Evolutionary conservation across 1,140 invertebrate species (phyloP).

Genomic region (Triops longicaudatus): DNA sequence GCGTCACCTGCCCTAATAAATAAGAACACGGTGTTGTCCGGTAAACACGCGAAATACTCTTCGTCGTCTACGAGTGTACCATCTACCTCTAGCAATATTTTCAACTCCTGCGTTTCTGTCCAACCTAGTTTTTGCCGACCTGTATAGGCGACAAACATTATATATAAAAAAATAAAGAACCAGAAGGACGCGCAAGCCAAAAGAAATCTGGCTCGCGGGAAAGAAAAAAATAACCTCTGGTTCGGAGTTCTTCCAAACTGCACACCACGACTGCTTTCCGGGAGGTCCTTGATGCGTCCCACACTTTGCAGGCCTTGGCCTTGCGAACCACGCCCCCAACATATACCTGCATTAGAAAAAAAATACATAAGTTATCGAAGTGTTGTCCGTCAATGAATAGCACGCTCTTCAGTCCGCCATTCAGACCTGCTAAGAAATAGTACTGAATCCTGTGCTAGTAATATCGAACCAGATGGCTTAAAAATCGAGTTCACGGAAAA

Average conservation of each 20-base stretch:
- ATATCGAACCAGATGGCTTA: too few species aligned
- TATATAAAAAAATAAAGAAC: not conserved
- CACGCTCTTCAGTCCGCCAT: not conserved
- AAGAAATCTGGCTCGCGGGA: not conserved
- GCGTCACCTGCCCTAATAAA: conserved; percentile 76
- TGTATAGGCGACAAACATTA: conserved; percentile 37
- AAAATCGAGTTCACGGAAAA: too few species aligned
- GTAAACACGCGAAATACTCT: conserved; percentile 81
- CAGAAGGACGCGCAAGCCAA: not conserved
- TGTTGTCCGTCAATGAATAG: not conserved
- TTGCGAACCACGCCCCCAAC: conserved; percentile 60
- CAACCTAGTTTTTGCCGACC: conserved; percentile 84
- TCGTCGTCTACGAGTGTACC: conserved; percentile 92
- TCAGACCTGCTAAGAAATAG: too few species aligned
- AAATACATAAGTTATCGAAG: not conserved
- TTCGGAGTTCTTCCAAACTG: conserved; percentile 81
- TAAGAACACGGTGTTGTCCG: conserved; percentile 80
- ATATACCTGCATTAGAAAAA: not conserved
- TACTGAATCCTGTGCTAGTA: too few species aligned
- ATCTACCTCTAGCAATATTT: conserved; percentile 83
- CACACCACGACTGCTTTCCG: conserved; percentile 87
- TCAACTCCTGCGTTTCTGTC: conserved; percentile 58
- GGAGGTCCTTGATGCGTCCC: conserved; percentile 87
- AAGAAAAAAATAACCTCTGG: conserved; percentile 50
- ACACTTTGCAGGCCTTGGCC: conserved; percentile 95